A percentile compares a stretch with the other conserved stretches of the same genome.
Conservation (phyloP, 1,140 invertebrate species). For the Akabosia matsudoensis region DNA sequence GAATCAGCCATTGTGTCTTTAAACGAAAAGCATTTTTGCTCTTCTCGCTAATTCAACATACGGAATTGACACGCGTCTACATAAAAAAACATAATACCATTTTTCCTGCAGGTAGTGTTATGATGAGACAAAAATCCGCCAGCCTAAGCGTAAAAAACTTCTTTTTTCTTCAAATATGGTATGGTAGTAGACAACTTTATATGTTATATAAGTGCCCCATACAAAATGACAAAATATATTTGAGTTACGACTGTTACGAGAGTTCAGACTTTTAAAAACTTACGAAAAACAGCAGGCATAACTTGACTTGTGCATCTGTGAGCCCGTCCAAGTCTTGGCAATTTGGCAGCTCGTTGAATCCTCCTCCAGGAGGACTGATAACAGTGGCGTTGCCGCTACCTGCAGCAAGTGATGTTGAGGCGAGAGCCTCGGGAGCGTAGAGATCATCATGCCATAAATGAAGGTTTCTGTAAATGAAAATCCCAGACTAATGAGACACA, state of each 20-base stretch:
- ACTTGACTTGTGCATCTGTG: conserved; percentile 14
- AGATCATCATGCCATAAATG: conserved; percentile 19
- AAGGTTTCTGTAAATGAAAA: background rate
- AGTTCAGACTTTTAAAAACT: conserved; percentile 10
- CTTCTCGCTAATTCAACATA: too few species aligned
- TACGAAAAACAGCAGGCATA: conserved; percentile 14
- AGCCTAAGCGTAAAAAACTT: background rate
- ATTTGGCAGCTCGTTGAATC: conserved; percentile 3
- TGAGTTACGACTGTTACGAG: background rate
- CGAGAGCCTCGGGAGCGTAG: background rate
- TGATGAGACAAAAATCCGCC: too few species aligned
- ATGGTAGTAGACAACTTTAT: background rate
- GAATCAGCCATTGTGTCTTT: too few species aligned
- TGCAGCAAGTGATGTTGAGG: background rate
- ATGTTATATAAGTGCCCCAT: background rate
- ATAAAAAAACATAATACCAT: too few species aligned
- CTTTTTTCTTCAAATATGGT: background rate
- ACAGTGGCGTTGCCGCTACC: background rate
- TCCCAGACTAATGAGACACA: background rate
- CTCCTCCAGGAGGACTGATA: background rate
- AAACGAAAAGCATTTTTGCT: too few species aligned
- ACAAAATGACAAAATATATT: background rate
- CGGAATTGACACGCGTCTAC: too few species aligned
- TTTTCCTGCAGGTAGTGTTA: too few species aligned
- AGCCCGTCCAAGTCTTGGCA: conserved; percentile 18